Conservation (phyloP, 2,113 vertebrate species). For the human (Homo sapiens) region DNA sequence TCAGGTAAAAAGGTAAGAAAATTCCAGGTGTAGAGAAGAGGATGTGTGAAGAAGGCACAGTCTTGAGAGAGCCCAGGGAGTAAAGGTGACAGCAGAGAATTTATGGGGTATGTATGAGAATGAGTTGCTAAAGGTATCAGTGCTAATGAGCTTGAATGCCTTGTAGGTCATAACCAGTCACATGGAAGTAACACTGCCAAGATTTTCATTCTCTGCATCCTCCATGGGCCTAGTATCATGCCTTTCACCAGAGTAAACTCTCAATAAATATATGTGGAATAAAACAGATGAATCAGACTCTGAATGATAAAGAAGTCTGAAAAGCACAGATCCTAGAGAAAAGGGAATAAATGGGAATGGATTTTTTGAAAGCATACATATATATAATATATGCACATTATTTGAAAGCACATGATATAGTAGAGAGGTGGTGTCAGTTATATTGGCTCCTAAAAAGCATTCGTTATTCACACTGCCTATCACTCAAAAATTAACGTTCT, state of each 20-base stretch:
- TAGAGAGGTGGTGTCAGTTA: background rate
- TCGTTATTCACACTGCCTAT: background rate
- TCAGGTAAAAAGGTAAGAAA: background rate
- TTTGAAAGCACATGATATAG: background rate
- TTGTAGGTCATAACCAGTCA: background rate
- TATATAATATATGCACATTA: background rate
- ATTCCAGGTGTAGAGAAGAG: background rate
- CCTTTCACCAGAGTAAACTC: background rate
- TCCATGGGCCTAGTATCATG: background rate
- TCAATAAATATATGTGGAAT: background rate
- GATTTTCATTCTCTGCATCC: background rate
- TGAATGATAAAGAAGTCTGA: background rate
- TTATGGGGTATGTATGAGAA: background rate
- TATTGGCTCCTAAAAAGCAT: background rate
- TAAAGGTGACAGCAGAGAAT: background rate
- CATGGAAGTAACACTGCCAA: background rate
- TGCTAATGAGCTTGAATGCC: background rate
- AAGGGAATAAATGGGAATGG: background rate
- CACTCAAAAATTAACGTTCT: background rate
- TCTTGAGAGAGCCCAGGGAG: background rate
- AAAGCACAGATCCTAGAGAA: background rate
- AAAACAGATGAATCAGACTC: background rate
- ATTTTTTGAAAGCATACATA: background rate
- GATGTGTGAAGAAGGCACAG: background rate
- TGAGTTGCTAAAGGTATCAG: background rate